Conservation (phyloP, 2,113 vertebrate genomes). For the Sylvia atricapilla region DNA sequence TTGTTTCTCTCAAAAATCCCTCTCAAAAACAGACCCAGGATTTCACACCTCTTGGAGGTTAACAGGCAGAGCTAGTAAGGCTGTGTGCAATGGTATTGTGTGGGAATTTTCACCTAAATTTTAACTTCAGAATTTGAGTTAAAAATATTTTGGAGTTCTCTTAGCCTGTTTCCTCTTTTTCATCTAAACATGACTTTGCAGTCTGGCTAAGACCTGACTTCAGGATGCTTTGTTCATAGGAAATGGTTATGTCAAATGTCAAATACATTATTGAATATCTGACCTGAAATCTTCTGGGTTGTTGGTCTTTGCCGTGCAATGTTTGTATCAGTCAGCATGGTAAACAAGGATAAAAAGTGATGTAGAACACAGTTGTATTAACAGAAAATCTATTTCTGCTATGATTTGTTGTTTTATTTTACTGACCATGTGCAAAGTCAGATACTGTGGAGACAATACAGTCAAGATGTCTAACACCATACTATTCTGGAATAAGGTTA, state of each 20-base stretch:
- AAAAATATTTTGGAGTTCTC: background rate
- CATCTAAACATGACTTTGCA: background rate
- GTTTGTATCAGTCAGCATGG: background rate
- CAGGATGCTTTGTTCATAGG: background rate
- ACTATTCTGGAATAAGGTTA: background rate
- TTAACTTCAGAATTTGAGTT: background rate
- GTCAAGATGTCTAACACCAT: background rate
- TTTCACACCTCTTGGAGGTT: background rate
- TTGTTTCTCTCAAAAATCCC: background rate
- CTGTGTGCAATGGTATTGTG: fast-evolving
- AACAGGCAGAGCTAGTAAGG: background rate
- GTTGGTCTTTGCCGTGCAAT: background rate
- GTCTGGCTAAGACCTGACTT: background rate
- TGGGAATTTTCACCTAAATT: background rate
- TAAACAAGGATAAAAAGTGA: background rate
- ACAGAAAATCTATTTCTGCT: background rate
- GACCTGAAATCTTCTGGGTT: background rate
- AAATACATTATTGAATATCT: background rate
- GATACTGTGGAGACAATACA: background rate
- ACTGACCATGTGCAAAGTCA: background rate
- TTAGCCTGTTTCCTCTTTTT: background rate
- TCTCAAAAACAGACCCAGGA: background rate
- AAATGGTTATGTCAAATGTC: background rate
- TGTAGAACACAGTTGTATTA: background rate
- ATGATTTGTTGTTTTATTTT: background rate